Conservation (phyloP, 2,797 vertebrate genomes). For the Centroberyx gerrardi region DNA sequence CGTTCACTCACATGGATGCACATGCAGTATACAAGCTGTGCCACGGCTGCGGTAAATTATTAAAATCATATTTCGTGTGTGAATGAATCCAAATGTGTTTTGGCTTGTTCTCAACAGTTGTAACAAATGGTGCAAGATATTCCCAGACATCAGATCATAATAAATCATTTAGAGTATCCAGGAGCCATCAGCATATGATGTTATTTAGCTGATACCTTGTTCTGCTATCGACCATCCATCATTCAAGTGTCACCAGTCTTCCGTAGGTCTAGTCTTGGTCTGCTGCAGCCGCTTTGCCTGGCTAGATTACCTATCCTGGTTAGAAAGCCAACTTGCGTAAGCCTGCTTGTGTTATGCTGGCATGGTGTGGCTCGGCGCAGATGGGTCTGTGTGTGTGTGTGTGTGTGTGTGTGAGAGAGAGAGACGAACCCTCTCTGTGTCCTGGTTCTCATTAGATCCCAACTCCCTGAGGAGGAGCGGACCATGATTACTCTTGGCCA, state of each 20-base stretch:
- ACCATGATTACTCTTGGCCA: constrained; percentile 24
- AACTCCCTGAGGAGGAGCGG: constrained; percentile 32
- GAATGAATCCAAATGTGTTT: constrained; percentile 37
- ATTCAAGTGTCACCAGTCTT: neutral
- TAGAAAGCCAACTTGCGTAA: constrained; percentile 17
- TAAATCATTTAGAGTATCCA: constrained; percentile 11
- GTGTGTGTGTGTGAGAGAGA: constrained; percentile 3
- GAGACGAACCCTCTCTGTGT: constrained; percentile 10
- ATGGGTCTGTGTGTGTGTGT: constrained; percentile 26
- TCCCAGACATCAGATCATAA: constrained; percentile 27
- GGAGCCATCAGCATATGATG: constrained; percentile 18
- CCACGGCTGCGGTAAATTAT: constrained; percentile 11
- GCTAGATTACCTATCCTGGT: constrained; percentile 15
- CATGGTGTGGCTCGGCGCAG: neutral
- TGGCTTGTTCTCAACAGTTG: constrained; percentile 28
- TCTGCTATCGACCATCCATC: constrained; percentile 35
- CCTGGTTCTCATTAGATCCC: constrained; percentile 50
- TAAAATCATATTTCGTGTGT: neutral
- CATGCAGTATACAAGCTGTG: neutral
- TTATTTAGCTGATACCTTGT: constrained; percentile 12
- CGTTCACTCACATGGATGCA: neutral
- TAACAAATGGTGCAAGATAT: constrained; percentile 30
- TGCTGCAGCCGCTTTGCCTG: constrained; percentile 22
- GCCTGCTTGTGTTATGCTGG: constrained; percentile 33
- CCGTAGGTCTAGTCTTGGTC: neutral